These are phyloP conservation scores for Festucalex cinctus DNA, from an alignment of 2,113 vertebrate species.

Conservation along the genomic window DNA sequence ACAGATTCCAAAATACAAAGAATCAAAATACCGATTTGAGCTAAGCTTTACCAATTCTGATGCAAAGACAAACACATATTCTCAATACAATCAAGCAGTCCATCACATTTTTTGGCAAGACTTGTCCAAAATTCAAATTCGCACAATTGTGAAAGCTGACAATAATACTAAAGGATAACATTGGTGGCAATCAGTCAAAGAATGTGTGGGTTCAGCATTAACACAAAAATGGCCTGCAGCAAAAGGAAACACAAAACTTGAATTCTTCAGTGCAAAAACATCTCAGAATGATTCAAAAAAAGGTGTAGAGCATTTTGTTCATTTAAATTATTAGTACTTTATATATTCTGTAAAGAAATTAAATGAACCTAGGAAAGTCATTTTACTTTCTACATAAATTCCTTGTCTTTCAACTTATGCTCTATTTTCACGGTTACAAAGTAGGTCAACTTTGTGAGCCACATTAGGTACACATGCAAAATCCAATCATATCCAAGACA, in stretches of 20 bases:
- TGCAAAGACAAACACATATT: slow-evolving; percentile 41
- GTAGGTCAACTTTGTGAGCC: background rate
- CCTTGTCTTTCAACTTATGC: background rate
- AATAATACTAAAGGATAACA: slow-evolving; percentile 37
- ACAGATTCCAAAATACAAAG: slow-evolving; percentile 29
- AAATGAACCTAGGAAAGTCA: slow-evolving; percentile 20
- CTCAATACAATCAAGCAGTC: slow-evolving; percentile 67
- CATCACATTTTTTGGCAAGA: slow-evolving; percentile 60
- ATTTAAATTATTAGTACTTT: slow-evolving; percentile 30
- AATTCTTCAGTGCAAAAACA: slow-evolving; percentile 60
- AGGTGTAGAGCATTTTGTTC: slow-evolving; percentile 27
- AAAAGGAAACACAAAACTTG: slow-evolving; percentile 8
- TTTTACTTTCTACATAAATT: slow-evolving; percentile 6
- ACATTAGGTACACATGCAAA: background rate
- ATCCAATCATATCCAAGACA: background rate
- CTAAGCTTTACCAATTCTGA: slow-evolving; percentile 45
- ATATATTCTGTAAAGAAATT: slow-evolving; percentile 23
- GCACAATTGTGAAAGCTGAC: slow-evolving; percentile 26
- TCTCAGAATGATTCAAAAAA: slow-evolving; percentile 24
- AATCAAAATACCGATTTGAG: slow-evolving; percentile 36
- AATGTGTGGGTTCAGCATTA: slow-evolving; percentile 28
- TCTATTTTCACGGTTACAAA: background rate
- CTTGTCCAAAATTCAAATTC: slow-evolving; percentile 36
- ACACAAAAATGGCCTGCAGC: slow-evolving; percentile 17
- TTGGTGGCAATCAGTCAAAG: slow-evolving; percentile 26